Conservation (phyloP, 1,140 invertebrate genomes). For the Nomia melanderi region DNA sequence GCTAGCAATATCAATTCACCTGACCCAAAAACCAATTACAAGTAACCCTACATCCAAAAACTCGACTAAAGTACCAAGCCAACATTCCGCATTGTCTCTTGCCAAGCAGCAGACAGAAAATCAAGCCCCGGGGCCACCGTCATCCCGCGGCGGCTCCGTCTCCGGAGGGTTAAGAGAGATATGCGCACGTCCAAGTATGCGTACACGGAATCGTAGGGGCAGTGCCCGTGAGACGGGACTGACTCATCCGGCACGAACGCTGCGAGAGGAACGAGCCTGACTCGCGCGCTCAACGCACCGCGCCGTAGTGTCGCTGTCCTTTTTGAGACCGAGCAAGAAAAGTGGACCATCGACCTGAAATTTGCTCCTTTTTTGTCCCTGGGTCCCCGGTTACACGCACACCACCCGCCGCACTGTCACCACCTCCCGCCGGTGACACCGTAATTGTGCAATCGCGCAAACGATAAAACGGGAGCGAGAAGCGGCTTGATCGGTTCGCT, state of each 20-base stretch:
- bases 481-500: constrained; percentile 8
- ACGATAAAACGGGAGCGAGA: constrained; percentile 36
- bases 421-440: constrained; percentile 25
- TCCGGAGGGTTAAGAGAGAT: constrained; percentile 8
- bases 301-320: constrained; percentile 23
- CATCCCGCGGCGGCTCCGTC: constrained; percentile 7
- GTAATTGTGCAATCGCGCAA: constrained; percentile 53
- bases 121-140: too few species aligned
- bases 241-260: constrained; percentile 67
- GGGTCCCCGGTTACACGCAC: not conserved
- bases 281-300: constrained; percentile 35
- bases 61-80: too few species aligned
- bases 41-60: too few species aligned
- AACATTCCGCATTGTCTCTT: not conserved
- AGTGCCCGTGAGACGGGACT: constrained; percentile 67
- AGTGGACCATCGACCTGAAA: constrained; percentile 69
- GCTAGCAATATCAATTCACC: too few species aligned
- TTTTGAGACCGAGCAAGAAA: constrained; percentile 59
- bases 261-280: not conserved
- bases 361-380: constrained; percentile 38
- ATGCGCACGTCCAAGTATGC: constrained; percentile 14
- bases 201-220: constrained; percentile 51
- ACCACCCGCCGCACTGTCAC: constrained; percentile 42
- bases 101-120: too few species aligned
- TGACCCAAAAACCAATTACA: too few species aligned